Conservation (phyloP, 2,113 vertebrate genomes). For the Anser cygnoides region DNA sequence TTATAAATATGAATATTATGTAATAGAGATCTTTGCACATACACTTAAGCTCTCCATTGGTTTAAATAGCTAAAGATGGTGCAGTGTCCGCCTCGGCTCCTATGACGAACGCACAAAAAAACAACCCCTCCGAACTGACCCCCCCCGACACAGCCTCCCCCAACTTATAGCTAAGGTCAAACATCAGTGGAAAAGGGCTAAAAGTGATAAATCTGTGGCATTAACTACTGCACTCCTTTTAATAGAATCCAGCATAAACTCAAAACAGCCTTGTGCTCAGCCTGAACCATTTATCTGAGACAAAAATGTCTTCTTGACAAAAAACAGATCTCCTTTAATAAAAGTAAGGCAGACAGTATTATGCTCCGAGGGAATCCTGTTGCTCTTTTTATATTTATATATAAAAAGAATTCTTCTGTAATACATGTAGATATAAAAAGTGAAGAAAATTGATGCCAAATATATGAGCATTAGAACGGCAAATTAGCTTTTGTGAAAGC, state of each 20-base stretch:
- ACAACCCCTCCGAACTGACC: neutral
- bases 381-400: constrained; percentile 73
- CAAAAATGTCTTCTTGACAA: constrained; percentile 85
- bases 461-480: neutral
- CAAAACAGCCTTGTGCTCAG: constrained; percentile 78
- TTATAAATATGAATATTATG: constrained; percentile 35
- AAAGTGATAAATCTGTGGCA: constrained; percentile 80
- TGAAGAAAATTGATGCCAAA: constrained; percentile 4
- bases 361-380: constrained; percentile 81
- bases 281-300: constrained; percentile 80
- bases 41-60: neutral
- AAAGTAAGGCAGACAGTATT: constrained; percentile 80
- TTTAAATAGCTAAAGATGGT: constrained; percentile 26
- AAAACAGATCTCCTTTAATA: constrained; percentile 88
- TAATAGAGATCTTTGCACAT: neutral
- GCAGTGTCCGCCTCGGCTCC: neutral
- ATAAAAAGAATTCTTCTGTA: constrained; percentile 71
- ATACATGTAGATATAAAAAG: constrained; percentile 43
- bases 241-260: constrained; percentile 82
- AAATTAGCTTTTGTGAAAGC: neutral
- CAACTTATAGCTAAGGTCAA: constrained; percentile 76
- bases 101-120: neutral
- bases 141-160: constrained; percentile 27
- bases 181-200: constrained; percentile 74
- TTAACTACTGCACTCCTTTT: constrained; percentile 80